Conservation (phyloP, 2,888 invertebrate genomes). For the Chouioia cunea region DNA sequence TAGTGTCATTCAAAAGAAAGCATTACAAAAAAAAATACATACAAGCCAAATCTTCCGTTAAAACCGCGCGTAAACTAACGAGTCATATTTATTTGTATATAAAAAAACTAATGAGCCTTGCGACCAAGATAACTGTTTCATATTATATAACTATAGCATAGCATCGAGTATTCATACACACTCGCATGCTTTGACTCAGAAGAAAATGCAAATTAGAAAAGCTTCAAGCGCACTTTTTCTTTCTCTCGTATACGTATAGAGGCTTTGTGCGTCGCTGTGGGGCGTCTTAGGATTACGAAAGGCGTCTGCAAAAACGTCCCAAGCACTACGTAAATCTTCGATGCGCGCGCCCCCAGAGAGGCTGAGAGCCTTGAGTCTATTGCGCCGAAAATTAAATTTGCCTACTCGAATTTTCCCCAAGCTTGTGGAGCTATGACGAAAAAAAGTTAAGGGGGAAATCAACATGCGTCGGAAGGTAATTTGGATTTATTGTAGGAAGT, state of each 20-base stretch:
- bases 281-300: slow-evolving; percentile 27
- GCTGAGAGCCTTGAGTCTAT: slow-evolving; percentile 5
- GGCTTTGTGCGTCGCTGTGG: neutral
- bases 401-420: slow-evolving; percentile 16
- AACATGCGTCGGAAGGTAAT: too few species aligned
- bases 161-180: neutral
- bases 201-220: slow-evolving; percentile 60
- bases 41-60: too few species aligned
- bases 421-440: neutral
- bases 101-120: slow-evolving; percentile 54
- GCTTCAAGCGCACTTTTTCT: slow-evolving; percentile 27
- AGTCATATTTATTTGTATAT: too few species aligned
- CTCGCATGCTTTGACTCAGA: slow-evolving; percentile 44
- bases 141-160: slow-evolving; percentile 49
- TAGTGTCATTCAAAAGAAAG: too few species aligned
- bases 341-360: slow-evolving; percentile 6
- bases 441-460: neutral
- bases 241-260: neutral
- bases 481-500: too few species aligned
- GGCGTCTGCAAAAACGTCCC: slow-evolving; percentile 24
- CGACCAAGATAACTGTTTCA: slow-evolving; percentile 58
- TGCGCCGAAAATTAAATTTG: slow-evolving; percentile 35
- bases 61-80: too few species aligned
- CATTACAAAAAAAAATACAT: too few species aligned
- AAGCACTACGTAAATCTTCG: slow-evolving; percentile 40